A percentile compares a stretch with the other conserved stretches of the same genome.
Conservation (phyloP, 2,797 vertebrate species). For the Taeniopygia guttata region DNA sequence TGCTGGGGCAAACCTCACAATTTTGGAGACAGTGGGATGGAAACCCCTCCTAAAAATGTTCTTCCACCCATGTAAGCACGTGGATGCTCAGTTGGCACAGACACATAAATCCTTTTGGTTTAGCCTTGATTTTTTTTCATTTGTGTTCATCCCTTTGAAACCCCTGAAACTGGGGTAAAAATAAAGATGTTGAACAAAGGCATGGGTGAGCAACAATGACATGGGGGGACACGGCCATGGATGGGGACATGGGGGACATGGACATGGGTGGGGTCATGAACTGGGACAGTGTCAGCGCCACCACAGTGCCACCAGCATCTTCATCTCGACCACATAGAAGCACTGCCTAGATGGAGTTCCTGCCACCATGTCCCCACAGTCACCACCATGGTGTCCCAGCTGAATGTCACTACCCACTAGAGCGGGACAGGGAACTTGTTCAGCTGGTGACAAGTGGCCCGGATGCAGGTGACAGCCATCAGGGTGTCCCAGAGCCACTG, state of each 20-base stretch:
- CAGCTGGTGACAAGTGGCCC: conserved; percentile 24
- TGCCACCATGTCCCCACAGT: neutral
- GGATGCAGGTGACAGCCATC: neutral
- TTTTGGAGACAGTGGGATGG: neutral
- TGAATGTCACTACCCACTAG: neutral
- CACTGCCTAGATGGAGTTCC: neutral
- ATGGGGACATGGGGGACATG: neutral
- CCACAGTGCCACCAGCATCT: neutral
- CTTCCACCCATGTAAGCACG: neutral
- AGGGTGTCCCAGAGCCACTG: neutral
- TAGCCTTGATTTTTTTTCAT: neutral
- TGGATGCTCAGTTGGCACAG: neutral
- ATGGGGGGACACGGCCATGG: neutral
- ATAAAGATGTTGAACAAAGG: neutral
- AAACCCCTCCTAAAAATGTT: neutral
- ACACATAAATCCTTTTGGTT: neutral
- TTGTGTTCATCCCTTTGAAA: neutral
- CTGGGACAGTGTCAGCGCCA: no score
- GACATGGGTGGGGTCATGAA: neutral
- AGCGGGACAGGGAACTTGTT: conserved; percentile 66
- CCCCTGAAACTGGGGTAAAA: neutral
- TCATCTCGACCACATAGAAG: neutral
- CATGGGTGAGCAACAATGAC: neutral
- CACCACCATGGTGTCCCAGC: neutral
- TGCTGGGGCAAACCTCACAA: neutral